phyloP scores from a whole-genome alignment of 1,140 invertebrate genomes.

The Drosophila santomea region DNA sequence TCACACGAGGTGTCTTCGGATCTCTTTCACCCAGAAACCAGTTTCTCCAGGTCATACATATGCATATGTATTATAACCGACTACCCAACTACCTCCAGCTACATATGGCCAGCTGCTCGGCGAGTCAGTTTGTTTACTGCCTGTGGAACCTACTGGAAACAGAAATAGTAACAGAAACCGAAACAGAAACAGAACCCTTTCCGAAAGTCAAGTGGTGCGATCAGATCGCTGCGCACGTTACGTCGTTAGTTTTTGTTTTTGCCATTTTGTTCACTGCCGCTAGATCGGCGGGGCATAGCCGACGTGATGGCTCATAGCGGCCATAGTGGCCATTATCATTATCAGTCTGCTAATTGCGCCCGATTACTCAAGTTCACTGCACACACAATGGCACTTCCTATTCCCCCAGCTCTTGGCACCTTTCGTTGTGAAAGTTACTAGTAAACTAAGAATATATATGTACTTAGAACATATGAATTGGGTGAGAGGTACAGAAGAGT shows the following conservation, averaged over 20 bases:
- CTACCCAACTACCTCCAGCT: not conserved
- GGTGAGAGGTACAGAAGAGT: too few species aligned
- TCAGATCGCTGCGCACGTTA: conserved; percentile 29
- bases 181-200: conserved; percentile 42
- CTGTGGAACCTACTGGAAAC: conserved; percentile 42
- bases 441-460: too few species aligned
- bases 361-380: conserved; percentile 5
- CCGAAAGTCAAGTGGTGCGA: conserved; percentile 12
- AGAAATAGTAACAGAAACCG: not conserved
- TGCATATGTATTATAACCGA: not conserved
- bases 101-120: conserved; percentile 22
- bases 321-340: conserved; percentile 24
- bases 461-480: too few species aligned
- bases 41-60: conserved; percentile 39
- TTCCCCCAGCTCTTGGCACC: not conserved
- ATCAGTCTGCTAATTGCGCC: conserved; percentile 40
- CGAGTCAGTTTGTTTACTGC: not conserved
- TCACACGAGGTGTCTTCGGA: conserved; percentile 56
- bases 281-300: conserved; percentile 18
- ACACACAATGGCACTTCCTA: conserved; percentile 2
- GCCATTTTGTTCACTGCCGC: not conserved
- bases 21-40: conserved; percentile 39
- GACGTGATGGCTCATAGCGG: conserved; percentile 18
- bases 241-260: not conserved
- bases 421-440: not conserved